Conservation (phyloP, 1,140 invertebrate genomes). For the Cecropterus lyciades region DNA sequence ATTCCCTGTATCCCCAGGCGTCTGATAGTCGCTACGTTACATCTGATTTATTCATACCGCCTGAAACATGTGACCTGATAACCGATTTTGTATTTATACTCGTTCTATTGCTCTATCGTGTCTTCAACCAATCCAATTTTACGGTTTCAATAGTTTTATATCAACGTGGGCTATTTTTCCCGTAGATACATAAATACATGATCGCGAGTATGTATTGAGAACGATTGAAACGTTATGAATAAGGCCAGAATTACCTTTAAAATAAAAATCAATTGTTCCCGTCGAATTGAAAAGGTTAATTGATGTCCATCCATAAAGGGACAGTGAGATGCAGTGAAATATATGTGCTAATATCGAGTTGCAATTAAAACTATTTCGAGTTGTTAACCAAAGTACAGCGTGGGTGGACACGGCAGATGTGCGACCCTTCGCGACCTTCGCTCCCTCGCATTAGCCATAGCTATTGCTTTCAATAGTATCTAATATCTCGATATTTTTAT, state of each 20-base stretch:
- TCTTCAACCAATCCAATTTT: not conserved
- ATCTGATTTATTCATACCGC: conserved; percentile 72
- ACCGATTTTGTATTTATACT: conserved; percentile 31
- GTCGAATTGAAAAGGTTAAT: conserved; percentile 15
- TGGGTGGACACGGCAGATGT: conserved; percentile 78
- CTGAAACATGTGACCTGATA: conserved; percentile 76
- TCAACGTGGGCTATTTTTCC: not conserved
- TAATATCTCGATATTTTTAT: conserved; percentile 32
- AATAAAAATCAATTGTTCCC: conserved; percentile 6
- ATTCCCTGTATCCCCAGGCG: conserved; percentile 48
- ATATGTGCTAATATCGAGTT: conserved; percentile 73
- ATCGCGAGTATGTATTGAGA: not conserved
- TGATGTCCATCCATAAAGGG: conserved; percentile 11
- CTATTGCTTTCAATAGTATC: conserved; percentile 43
- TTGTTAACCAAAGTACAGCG: conserved; percentile 62
- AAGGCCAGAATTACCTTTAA: not conserved
- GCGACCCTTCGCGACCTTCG: conserved; percentile 66
- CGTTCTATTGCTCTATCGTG: not conserved
- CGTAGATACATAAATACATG: not conserved
- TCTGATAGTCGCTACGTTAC: conserved; percentile 67
- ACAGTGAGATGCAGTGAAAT: conserved; percentile 48
- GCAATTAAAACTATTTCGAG: conserved; percentile 76
- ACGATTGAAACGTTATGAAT: no score
- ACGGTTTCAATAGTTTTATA: not conserved
- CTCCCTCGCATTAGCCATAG: conserved; percentile 64